Evolutionary conservation across 2,888 invertebrate genomes (phyloP).

Genomic region (Drosophila aldrichi): DNA sequence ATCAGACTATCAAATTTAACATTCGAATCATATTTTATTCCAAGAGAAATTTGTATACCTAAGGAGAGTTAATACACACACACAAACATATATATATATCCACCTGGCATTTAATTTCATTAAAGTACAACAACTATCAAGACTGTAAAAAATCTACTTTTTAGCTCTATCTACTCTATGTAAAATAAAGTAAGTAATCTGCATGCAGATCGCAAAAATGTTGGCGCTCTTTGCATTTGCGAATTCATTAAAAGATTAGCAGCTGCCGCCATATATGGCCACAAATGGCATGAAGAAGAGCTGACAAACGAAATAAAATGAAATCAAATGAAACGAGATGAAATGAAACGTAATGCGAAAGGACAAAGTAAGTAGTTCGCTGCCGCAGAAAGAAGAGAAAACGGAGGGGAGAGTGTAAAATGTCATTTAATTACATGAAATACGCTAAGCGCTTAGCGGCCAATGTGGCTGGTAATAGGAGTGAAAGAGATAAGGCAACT

Average conservation of each 20-base stretch:
- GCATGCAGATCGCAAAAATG: neutral
- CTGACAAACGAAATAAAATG: conserved; percentile 18
- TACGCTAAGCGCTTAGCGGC: conserved; percentile 65
- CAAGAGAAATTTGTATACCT: too few relatives aligned
- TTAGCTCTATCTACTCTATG: too few relatives aligned
- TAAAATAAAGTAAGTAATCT: neutral
- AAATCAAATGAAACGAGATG: conserved; percentile 23
- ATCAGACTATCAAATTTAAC: neutral
- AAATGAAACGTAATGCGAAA: conserved; percentile 24
- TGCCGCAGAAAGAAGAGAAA: conserved; percentile 2
- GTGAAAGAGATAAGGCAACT: neutral
- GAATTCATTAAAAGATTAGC: conserved; percentile 78
- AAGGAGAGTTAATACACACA: too few relatives aligned
- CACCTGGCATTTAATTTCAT: neutral
- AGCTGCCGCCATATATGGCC: conserved; percentile 6
- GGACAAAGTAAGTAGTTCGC: conserved; percentile 34
- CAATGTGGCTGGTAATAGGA: conserved; percentile 24
- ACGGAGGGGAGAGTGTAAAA: conserved; percentile 59
- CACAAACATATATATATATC: too few relatives aligned
- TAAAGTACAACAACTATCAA: neutral
- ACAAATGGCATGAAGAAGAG: conserved; percentile 22
- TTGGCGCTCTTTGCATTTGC: conserved; percentile 46
- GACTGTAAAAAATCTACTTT: neutral
- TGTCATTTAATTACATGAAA: conserved; percentile 80
- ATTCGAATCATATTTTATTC: too few relatives aligned